These are phyloP conservation scores for Lathronympha strigana DNA, from an alignment of 2,888 invertebrate genomes.

Conservation along the genomic window DNA sequence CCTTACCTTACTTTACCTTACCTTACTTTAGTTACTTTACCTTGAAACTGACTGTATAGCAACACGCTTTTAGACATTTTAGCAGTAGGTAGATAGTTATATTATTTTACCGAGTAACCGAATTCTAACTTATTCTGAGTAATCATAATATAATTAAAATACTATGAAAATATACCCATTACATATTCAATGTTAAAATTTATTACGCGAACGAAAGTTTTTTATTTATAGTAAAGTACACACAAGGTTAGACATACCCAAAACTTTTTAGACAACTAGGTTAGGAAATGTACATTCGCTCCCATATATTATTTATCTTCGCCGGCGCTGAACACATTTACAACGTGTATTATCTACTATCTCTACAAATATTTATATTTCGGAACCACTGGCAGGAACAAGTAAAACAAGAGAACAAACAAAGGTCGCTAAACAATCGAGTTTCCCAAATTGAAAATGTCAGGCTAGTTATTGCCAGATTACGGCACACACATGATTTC, in stretches of 20 bases:
- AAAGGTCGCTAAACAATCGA: too few relatives aligned
- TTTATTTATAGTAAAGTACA: not conserved
- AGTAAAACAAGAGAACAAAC: too few relatives aligned
- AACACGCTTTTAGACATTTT: not conserved
- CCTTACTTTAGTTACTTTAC: not conserved
- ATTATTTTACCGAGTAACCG: not conserved
- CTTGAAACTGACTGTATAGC: not conserved
- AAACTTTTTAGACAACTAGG: constrained; percentile 6
- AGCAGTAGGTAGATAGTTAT: too few relatives aligned
- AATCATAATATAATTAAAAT: not conserved
- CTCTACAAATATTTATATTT: not conserved
- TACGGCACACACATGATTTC: too few relatives aligned
- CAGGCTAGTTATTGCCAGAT: too few relatives aligned
- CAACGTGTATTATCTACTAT: not conserved
- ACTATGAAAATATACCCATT: too few relatives aligned
- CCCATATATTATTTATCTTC: not conserved
- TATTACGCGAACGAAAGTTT: not conserved
- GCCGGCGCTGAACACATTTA: not conserved
- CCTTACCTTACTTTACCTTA: not conserved
- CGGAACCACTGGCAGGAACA: too few relatives aligned
- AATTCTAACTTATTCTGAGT: not conserved
- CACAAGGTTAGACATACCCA: not conserved
- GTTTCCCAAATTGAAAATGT: too few relatives aligned
- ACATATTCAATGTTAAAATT: not conserved
- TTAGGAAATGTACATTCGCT: not conserved